Evolutionary conservation across 64 coral and sea anemone genomes (phyloP).

Genomic region (Astreopora myriophthalma): DNA sequence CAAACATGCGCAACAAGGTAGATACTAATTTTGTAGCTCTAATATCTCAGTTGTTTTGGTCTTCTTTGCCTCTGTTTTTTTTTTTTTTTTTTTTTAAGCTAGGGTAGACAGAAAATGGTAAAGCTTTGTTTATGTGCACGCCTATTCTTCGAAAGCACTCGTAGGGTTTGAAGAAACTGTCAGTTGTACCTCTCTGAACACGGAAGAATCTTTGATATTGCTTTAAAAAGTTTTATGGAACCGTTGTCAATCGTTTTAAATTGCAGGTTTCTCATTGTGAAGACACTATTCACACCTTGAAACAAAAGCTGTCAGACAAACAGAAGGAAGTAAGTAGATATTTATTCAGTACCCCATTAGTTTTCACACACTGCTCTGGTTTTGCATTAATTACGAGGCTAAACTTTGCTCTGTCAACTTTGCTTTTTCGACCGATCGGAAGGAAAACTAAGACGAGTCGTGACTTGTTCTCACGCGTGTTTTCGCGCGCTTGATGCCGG

Average conservation of each 20-base stretch:
- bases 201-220: neutral
- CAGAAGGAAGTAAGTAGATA: slow-evolving; percentile 76
- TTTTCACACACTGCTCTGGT: too few species aligned
- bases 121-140: neutral
- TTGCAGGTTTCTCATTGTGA: slow-evolving; percentile 92
- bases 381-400: too few species aligned
- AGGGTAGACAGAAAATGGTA: too few species aligned
- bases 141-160: neutral
- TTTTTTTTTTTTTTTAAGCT: too few species aligned
- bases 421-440: neutral
- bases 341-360: too few species aligned
- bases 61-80: too few species aligned
- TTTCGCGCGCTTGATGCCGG: neutral
- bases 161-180: neutral
- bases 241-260: neutral
- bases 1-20: neutral
- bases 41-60: too few species aligned
- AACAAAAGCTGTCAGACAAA: slow-evolving; percentile 91
- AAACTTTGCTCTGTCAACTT: neutral
- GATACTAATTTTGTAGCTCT: too few species aligned
- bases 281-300: slow-evolving; percentile 88
- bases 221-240: neutral
- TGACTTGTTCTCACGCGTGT: too few species aligned
- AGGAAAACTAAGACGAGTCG: too few species aligned
- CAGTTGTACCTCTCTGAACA: neutral